Evolutionary conservation across 2,888 invertebrate genomes (phyloP).

Genomic region (Mimas tiliae): DNA sequence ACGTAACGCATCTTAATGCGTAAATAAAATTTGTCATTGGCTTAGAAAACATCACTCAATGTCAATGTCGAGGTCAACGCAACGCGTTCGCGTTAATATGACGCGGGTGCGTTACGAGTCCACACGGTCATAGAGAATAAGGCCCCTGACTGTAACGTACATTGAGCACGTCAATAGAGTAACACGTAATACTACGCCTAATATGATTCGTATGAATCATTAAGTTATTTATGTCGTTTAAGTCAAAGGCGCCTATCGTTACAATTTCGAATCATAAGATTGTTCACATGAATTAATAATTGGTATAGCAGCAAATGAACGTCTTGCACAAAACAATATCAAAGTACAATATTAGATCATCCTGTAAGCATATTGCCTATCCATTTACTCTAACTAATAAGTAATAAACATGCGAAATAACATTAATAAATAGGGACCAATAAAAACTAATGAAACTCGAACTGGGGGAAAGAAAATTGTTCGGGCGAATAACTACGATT

Average conservation of each 20-base stretch:
- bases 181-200: neutral
- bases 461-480: neutral
- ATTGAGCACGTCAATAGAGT: too few relatives aligned
- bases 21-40: too few relatives aligned
- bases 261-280: neutral
- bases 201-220: neutral
- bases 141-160: too few relatives aligned
- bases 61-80: too few relatives aligned
- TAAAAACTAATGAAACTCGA: constrained; percentile 3
- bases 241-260: too few relatives aligned
- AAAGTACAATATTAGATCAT: too few relatives aligned
- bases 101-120: too few relatives aligned
- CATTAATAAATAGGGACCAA: constrained; percentile 1
- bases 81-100: too few relatives aligned
- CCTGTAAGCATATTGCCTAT: neutral
- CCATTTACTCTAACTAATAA: neutral
- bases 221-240: neutral
- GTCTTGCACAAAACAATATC: neutral
- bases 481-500: neutral
- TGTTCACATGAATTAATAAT: neutral
- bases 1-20: too few relatives aligned
- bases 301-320: neutral
- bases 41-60: too few relatives aligned
- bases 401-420: neutral
- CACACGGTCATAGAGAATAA: too few relatives aligned